Evolutionary conservation across 2,888 invertebrate species (phyloP), one percentile per base, ranked within the genome.

Genomic region (Cataglyphis cursor): DNA sequence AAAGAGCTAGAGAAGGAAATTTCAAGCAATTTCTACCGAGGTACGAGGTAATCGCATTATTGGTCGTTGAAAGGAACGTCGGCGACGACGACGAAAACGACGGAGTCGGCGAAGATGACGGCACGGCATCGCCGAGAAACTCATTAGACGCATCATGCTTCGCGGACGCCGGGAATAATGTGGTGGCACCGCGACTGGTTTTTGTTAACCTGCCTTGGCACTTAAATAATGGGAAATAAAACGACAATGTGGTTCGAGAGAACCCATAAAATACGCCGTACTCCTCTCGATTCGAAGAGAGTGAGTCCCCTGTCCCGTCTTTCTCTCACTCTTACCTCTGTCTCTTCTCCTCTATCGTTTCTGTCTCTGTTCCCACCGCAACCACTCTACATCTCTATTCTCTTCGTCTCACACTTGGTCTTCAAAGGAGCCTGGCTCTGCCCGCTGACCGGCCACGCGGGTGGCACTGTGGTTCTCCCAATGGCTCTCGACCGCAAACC

Each of bases 181-280:
- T 76, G 84, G 76, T 72, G 83, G 83, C 83, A 85, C 80, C 68
- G 85, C 83, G 85, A 81, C 82, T 82, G 86, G 85, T 90, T 88
- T 92, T 92, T 88, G 88, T 89, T 88, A 86, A 83, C 87, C 87
- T 78, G 82, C 85, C 83, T 85, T 85, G 87, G 83, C 84, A 87
- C 87, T 91, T 89, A 89, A 90, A 91, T 91, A 90, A 91, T 87
- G 87, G 88, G 81, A 87, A 91, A 88, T 91, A 90, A 91, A 91
- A 91, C 82, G 86, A 89, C 89, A 90, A 89, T 90, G 89, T 86
- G 86, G 80, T 72, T 72, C 81, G 88, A 80, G 83, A 81, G 86
- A 84, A 87, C 59, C 85, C 87, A 87, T 91, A 90, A 91, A 89
- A 91, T 82, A 83, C 74, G 81, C 80, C 78, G 73, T 81, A 62